A percentile compares a stretch with the other conserved stretches of the same genome.
phyloP scores from a whole-genome alignment of 2,113 vertebrate genomes.

The Calidris pugnax region DNA sequence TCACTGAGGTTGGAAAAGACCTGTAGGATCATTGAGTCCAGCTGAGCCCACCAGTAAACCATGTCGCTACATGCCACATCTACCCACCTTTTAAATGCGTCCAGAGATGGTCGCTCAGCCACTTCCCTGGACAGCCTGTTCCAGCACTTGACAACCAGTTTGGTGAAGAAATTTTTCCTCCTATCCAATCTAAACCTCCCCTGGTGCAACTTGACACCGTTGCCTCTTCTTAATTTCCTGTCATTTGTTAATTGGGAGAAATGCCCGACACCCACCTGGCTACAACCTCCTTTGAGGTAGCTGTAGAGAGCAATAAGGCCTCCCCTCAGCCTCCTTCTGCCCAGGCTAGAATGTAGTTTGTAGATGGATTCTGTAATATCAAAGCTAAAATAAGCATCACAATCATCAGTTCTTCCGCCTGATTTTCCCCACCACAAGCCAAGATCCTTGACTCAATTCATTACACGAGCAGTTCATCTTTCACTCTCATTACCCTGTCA shows the following conservation, averaged over 20 bases:
- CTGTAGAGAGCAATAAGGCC: background rate
- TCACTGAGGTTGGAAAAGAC: background rate
- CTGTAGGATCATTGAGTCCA: background rate
- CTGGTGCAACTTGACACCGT: accelerated
- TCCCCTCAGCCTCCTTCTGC: background rate
- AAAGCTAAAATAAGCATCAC: background rate
- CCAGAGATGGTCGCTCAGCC: background rate
- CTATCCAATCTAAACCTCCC: background rate
- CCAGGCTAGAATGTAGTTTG: background rate
- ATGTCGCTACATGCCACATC: too few species aligned
- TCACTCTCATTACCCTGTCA: background rate
- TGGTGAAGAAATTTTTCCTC: background rate
- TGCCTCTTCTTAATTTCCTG: background rate
- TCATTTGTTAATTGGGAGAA: background rate
- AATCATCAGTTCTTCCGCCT: background rate
- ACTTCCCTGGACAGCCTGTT: background rate
- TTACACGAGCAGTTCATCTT: background rate
- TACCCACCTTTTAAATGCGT: background rate
- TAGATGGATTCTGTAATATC: background rate
- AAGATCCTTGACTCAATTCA: background rate
- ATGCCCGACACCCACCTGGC: accelerated
- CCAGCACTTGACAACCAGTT: background rate
- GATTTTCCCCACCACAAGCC: background rate
- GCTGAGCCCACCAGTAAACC: background rate
- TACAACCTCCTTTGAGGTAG: too few species aligned